phyloP scores from a whole-genome alignment of 2,797 vertebrate genomes.

The Anabas testudineus region DNA sequence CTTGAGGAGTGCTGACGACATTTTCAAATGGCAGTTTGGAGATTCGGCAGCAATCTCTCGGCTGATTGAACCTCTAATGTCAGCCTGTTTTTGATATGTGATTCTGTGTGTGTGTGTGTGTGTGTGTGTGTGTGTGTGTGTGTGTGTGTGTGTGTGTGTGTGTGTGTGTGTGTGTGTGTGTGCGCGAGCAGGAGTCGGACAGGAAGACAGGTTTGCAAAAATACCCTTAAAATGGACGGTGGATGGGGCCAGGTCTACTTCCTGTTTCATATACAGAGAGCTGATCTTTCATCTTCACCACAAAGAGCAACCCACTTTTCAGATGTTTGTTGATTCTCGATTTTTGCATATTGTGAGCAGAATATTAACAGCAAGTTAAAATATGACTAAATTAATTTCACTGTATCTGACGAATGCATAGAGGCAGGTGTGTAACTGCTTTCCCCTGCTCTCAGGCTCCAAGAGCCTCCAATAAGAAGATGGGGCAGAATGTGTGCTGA shows the following conservation, averaged over 20 bases:
- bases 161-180: no score
- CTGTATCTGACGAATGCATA: background rate
- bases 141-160: no score
- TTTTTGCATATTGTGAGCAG: constrained; percentile 1
- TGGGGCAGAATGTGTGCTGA: no score
- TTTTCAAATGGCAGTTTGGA: constrained; percentile 65
- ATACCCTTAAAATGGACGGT: constrained; percentile 41
- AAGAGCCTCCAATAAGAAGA: constrained; percentile 4
- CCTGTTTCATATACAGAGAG: constrained; percentile 3
- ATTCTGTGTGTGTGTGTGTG: no score
- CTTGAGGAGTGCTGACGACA: constrained; percentile 48
- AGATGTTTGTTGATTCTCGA: background rate
- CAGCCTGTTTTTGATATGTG: constrained; percentile 65
- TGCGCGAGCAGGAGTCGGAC: constrained; percentile 18
- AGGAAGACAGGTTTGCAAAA: constrained; percentile 39
- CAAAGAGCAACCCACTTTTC: background rate
- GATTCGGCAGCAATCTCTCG: constrained; percentile 52
- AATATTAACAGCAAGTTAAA: constrained; percentile 14
- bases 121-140: no score
- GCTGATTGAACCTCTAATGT: constrained; percentile 70
- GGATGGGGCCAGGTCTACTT: background rate
- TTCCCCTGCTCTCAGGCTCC: background rate
- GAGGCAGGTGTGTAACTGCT: background rate
- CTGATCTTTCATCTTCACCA: constrained; percentile 3
- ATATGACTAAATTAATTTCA: background rate